Base-by-base conservation (phyloP, 2,888 invertebrate genomes). In the Orchesellides sinensis region DNA sequence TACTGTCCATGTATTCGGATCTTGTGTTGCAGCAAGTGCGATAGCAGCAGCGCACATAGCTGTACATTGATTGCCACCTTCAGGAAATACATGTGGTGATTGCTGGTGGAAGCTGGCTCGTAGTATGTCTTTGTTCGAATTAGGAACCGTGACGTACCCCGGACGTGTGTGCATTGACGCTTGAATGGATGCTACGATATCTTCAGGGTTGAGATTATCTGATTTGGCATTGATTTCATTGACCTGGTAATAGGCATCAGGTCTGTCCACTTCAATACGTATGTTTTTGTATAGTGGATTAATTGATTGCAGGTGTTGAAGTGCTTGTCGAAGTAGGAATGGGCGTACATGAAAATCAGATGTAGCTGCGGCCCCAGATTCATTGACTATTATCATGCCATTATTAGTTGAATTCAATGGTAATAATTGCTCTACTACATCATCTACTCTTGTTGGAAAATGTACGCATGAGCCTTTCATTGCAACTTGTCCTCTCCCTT, bases 61-160 rank as follows among this genome's bases (percentile, higher is more conserved):
- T 14, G 69, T 59, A 35, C 83, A 83, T 45, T 83, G 83, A 10
- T 1, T 56, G 40, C 83, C 83, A 2, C 80, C 52, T 17, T 52
- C 10, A 32, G 32, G 32, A 10, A 6, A 32, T 32, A 32, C 32
- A 32, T 32, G 32, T 32, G 32, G 5, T 12, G 69, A 25, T 0
- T 21, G 52, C 54, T 77, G 78, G 32, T 65, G 45, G 40, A 74
- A 40, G 25, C 29, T 32, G 12, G 23, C 73, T 27, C 72, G 25
- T 25, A 79, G 19, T 19, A 83, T 78, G n/a, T 19, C 23, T 23
- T 56, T 14, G 6, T 29, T 5, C 56, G 29, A 27, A 1, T 21
- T n/a, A 17, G 12, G n/a, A n/a, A 49, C n/a, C 10, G 10, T 35
- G 21, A 19, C 23, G 54, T 54, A 21, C 12, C 19, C n/a, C n/a